Conservation (phyloP, 1,140 invertebrate genomes). For the Dendrolimus kikuchii region DNA sequence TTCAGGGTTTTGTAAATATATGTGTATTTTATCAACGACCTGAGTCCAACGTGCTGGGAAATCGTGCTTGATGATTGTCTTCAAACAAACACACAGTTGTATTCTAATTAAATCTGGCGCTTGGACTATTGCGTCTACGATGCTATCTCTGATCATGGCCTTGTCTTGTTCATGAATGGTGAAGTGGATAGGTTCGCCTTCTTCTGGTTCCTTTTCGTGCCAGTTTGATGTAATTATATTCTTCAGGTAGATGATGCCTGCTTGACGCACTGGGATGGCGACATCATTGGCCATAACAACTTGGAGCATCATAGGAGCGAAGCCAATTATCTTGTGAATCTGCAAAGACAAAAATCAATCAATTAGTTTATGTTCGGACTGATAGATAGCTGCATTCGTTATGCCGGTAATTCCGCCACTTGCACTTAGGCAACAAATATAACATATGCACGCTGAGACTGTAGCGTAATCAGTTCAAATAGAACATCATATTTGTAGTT, state of each 20-base stretch:
- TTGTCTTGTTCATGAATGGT: slow-evolving; percentile 97
- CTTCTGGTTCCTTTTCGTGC: slow-evolving; percentile 88
- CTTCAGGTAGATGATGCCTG: slow-evolving; percentile 97
- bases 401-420: too few species aligned
- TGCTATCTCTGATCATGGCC: slow-evolving; percentile 91
- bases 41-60: slow-evolving; percentile 97
- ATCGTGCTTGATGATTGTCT: slow-evolving; percentile 95
- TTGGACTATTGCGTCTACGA: slow-evolving; percentile 96
- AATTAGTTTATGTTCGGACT: too few species aligned
- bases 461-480: too few species aligned
- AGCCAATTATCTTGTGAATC: slow-evolving; percentile 78
- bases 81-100: slow-evolving; percentile 93
- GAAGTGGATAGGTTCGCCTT: slow-evolving; percentile 84
- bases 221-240: slow-evolving; percentile 93
- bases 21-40: slow-evolving; percentile 94
- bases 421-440: too few species aligned
- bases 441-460: too few species aligned
- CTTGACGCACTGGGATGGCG: slow-evolving; percentile 94
- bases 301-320: slow-evolving; percentile 93
- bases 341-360: slow-evolving; percentile 24
- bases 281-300: slow-evolving; percentile 92
- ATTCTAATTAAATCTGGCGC: slow-evolving; percentile 91
- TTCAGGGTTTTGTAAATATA: slow-evolving; percentile 78
- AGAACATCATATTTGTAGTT: too few species aligned
- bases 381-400: too few species aligned